Conservation (phyloP, 2,797 vertebrate species). For the Todus mexicanus region DNA sequence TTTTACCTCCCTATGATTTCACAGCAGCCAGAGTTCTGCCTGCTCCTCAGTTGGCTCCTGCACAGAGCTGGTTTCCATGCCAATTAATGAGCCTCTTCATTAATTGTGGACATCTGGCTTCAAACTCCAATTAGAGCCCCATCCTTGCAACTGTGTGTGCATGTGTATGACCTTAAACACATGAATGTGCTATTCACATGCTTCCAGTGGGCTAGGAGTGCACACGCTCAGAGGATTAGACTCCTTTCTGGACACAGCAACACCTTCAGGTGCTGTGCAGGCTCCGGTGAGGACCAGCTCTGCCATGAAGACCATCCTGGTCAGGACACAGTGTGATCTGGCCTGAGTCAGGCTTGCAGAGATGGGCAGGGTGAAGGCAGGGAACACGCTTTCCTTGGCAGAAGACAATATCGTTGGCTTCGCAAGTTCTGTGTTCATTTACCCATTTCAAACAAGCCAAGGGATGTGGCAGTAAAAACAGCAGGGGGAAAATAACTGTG, state of each 20-base stretch:
- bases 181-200: not conserved
- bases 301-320: not conserved
- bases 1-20: not conserved
- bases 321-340: not conserved
- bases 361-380: not conserved
- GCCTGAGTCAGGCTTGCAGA: not conserved
- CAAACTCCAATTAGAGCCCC: not conserved
- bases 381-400: not conserved
- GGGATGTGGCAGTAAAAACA: not conserved
- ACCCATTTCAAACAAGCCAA: not conserved
- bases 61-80: not conserved
- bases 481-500: not conserved
- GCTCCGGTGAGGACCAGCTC: accelerated
- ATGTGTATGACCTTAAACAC: not conserved
- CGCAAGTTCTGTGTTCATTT: not conserved
- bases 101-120: not conserved
- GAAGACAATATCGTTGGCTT: not conserved
- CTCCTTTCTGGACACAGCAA: not conserved
- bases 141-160: not conserved
- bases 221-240: not conserved
- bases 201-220: not conserved
- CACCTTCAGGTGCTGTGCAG: not conserved
- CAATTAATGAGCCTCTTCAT: not conserved
- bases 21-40: not conserved
- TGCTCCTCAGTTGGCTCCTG: not conserved